phyloP scores from a whole-genome alignment of 1,140 invertebrate genomes.

The Gryon sp. region DNA sequence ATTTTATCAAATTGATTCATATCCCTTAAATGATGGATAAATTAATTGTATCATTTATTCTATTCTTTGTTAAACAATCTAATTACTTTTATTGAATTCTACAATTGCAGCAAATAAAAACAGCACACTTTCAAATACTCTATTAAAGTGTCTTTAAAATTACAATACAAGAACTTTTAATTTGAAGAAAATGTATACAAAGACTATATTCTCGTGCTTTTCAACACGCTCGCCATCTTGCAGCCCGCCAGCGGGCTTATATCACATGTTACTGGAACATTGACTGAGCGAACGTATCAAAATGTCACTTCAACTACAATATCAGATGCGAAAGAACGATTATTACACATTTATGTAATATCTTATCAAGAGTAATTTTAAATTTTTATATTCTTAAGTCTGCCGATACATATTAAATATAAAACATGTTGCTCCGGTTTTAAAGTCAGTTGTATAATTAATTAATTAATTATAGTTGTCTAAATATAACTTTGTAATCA shows the following conservation, averaged over 20 bases:
- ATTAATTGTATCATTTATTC: no score
- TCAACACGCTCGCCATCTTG: slow-evolving; percentile 29
- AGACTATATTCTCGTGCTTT: slow-evolving; percentile 30
- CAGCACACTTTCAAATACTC: no score
- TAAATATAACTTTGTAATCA: no score
- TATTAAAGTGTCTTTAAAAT: no score
- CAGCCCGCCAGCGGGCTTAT: slow-evolving; percentile 29
- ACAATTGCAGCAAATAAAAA: no score
- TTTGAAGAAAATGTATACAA: slow-evolving; percentile 31
- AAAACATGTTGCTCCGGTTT: slow-evolving; percentile 29
- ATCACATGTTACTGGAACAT: slow-evolving; percentile 26
- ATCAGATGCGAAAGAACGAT: slow-evolving; percentile 6
- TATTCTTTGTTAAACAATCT: no score
- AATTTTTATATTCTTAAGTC: slow-evolving; percentile 18
- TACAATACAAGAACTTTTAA: slow-evolving; percentile 10
- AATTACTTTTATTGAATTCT: no score
- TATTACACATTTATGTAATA: slow-evolving; percentile 37
- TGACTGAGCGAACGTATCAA: slow-evolving; percentile 40
- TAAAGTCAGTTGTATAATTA: no score
- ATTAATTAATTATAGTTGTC: slow-evolving; percentile 15
- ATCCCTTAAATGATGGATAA: no score
- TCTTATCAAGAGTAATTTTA: slow-evolving; percentile 21
- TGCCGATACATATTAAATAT: slow-evolving; percentile 1
- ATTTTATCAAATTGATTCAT: no score
- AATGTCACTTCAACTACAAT: slow-evolving; percentile 18